Conservation (phyloP, 2,797 vertebrate genomes). For the Apodemus agrarius region DNA sequence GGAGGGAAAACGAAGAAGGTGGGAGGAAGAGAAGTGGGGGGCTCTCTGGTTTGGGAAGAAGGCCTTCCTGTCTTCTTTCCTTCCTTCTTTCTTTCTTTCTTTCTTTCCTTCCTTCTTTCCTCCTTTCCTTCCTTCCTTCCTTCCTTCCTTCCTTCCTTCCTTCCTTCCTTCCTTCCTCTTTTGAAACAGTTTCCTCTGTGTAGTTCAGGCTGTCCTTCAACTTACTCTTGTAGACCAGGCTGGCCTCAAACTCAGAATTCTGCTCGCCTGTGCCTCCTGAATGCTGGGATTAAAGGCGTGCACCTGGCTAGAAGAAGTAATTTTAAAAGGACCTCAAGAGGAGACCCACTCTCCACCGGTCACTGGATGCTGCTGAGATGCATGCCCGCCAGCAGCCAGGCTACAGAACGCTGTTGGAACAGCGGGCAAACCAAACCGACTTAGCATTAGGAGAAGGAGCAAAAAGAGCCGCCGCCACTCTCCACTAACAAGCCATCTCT, state of each 20-base stretch:
- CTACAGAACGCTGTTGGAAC: neutral
- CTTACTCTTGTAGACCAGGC: neutral
- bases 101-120: neutral
- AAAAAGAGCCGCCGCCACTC: neutral
- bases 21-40: neutral
- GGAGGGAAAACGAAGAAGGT: neutral
- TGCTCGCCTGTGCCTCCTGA: neutral
- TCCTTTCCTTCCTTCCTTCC: neutral
- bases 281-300: neutral
- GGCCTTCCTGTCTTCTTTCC: neutral
- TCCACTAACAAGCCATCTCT: neutral
- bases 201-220: neutral
- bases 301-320: neutral
- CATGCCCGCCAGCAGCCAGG: rapidly evolving
- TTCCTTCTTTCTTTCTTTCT: neutral
- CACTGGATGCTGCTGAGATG: neutral
- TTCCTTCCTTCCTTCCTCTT: neutral
- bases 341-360: neutral
- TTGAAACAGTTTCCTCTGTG: neutral
- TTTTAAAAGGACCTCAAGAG: neutral
- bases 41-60: neutral
- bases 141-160: too few species aligned
- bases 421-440: neutral
- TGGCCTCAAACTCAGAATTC: neutral
- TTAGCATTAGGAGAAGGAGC: neutral